Evolutionary conservation across 2,797 vertebrate species (phyloP), one percentile per base, ranked within the genome.

Genomic region (Helostoma temminkii): DNA sequence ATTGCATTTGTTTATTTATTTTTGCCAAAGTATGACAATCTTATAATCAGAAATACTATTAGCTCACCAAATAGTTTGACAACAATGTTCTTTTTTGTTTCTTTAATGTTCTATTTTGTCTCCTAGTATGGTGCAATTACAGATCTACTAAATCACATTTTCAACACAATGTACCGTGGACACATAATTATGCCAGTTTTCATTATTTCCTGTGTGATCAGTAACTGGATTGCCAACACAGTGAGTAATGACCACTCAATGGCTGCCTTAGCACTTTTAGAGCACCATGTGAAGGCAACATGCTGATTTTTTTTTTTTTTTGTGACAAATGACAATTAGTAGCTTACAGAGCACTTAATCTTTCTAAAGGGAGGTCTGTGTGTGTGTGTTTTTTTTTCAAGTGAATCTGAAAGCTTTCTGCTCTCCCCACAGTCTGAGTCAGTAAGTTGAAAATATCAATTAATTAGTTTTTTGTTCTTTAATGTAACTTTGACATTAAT

Each of bases 171-270:
- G 3, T 22, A 9, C 9, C 19, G 47, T 22, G 6, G 46, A 61
- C 9, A 54, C 48, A 60, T 65, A 59, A 69, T 59, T 61, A 56
- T 26, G 36, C 54, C 36, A 47, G 22, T 30, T 53, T n/a, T 36
- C 5, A 39, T 56, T 28, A 28, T 66, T 74, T 71, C 34, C 69
- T 25, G 50, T 42, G 39, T 15, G 50, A 71, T 73, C 50, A 55
- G 54, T 22, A 49, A 76, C 14, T 67, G 61, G 50, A 61, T 65
- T 59, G 36, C 47, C 43, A 58, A n/a, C 49, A 39, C 32, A 21
- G 18, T 74, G 69, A 71, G 18, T 80, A 76, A 75, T 75, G 76
- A 42, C 60, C 59, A 9, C 57, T 67, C 24, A 48, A 14, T 16
- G 11, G 15, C 32, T 54, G 61, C 24, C 18, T 22, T 21, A 12